A percentile compares a stretch with the other conserved stretches of the same genome.
phyloP scores from a whole-genome alignment of 2,113 vertebrate species.

The Alaudala cheleensis region DNA sequence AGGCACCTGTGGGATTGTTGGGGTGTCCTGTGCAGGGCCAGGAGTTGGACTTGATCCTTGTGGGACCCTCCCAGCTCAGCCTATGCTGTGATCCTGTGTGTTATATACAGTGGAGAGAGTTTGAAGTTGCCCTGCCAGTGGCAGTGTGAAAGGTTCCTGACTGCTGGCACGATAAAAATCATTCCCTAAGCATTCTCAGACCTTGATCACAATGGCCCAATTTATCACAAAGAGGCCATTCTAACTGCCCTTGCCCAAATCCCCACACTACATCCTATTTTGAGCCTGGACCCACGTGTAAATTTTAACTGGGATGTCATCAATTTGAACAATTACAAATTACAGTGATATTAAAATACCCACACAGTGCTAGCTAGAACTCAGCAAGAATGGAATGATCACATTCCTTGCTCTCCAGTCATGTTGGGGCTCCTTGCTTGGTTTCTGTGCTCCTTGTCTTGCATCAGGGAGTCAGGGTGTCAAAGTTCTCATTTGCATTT shows the following conservation, averaged over 20 bases:
- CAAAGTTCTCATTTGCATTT: neutral
- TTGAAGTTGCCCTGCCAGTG: neutral
- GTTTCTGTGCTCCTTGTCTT: neutral
- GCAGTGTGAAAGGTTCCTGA: neutral
- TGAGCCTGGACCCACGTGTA: neutral
- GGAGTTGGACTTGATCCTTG: neutral
- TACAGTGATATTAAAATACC: neutral
- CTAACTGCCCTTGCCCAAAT: neutral
- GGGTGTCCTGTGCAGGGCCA: neutral
- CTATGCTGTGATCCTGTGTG: neutral
- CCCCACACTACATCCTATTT: neutral
- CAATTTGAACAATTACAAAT: constrained; percentile 22
- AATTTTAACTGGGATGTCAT: neutral
- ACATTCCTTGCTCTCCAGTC: neutral
- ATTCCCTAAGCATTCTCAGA: neutral
- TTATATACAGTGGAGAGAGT: neutral
- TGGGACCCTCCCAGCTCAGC: neutral
- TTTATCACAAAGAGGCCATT: neutral
- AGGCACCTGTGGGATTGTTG: neutral
- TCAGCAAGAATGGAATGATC: neutral
- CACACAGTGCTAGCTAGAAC: neutral
- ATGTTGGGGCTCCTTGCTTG: neutral
- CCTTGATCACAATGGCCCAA: neutral
- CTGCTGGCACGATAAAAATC: neutral
- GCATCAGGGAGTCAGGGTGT: neutral